Percentiles rank a stretch among this genome's conserved stretches.
These are phyloP conservation scores for Colaptes auratus DNA, from an alignment of 2,113 vertebrate genomes.

Conservation along the genomic window DNA sequence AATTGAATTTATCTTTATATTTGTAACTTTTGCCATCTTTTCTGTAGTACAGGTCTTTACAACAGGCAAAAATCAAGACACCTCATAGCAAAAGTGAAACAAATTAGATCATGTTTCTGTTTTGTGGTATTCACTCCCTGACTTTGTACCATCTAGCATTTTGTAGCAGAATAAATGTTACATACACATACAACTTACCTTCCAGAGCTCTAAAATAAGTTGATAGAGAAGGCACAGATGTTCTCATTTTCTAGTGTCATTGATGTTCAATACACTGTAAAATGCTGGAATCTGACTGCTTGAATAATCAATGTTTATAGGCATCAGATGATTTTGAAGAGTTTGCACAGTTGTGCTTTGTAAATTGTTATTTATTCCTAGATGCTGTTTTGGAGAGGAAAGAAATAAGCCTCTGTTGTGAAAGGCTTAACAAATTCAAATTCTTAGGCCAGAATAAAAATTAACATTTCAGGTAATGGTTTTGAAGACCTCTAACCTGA, in stretches of 20 bases:
- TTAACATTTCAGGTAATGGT: neutral
- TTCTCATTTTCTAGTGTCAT: neutral
- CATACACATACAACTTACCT: neutral
- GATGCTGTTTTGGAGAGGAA: neutral
- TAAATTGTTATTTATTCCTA: neutral
- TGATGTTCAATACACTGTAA: constrained; percentile 1
- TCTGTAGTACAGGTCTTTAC: constrained; percentile 19
- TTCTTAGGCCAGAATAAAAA: neutral
- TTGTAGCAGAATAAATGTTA: neutral
- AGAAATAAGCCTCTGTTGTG: neutral
- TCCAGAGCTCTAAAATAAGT: neutral
- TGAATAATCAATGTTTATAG: constrained; percentile 36
- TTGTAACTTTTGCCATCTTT: constrained; percentile 33
- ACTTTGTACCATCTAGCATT: neutral
- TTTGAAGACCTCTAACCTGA: constrained; percentile 8
- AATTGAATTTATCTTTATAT: neutral
- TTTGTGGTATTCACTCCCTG: neutral
- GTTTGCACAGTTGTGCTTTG: neutral
- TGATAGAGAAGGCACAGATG: neutral
- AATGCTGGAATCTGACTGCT: constrained; percentile 8
- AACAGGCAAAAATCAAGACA: neutral
- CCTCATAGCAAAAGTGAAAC: constrained; percentile 34
- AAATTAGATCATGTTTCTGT: neutral
- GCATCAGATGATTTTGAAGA: neutral
- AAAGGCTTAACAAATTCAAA: neutral